phyloP scores from a whole-genome alignment of 2,888 invertebrate species.

The Morinoia aosen region DNA sequence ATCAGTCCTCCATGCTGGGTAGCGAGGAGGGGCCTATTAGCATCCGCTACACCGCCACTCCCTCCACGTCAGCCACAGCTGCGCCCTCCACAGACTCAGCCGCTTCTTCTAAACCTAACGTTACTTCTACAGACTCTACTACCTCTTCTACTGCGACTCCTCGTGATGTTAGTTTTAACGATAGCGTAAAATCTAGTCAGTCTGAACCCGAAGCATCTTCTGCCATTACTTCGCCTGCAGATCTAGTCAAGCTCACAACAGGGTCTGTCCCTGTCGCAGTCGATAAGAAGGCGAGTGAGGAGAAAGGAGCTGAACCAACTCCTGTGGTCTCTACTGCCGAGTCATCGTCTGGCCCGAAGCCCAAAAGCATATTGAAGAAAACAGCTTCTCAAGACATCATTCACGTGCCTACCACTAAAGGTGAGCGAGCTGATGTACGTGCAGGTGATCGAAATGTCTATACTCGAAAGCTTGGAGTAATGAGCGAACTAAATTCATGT shows the following conservation, averaged over 20 bases:
- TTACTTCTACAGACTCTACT: neutral
- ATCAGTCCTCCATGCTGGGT: conserved; percentile 54
- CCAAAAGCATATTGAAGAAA: conserved; percentile 35
- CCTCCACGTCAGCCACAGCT: neutral
- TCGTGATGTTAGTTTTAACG: neutral
- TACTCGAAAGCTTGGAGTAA: neutral
- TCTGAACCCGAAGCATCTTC: neutral
- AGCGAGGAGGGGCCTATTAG: conserved; percentile 26
- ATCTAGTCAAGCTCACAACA: conserved; percentile 45
- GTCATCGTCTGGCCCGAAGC: neutral
- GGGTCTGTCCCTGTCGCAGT: neutral
- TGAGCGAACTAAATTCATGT: neutral
- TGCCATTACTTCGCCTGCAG: neutral
- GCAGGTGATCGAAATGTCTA: neutral
- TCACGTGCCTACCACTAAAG: neutral
- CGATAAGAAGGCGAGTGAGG: neutral
- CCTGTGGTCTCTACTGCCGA: neutral
- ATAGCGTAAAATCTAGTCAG: conserved; percentile 36
- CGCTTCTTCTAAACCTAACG: neutral
- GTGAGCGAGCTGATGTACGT: neutral
- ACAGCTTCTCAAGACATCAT: conserved; percentile 33
- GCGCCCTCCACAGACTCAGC: neutral
- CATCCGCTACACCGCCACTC: neutral
- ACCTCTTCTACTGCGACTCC: neutral
- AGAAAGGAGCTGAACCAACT: neutral